These are phyloP conservation scores for Rhabdophis nuchalis DNA, from an alignment of 2,797 vertebrate genomes.

Conservation along the genomic window DNA sequence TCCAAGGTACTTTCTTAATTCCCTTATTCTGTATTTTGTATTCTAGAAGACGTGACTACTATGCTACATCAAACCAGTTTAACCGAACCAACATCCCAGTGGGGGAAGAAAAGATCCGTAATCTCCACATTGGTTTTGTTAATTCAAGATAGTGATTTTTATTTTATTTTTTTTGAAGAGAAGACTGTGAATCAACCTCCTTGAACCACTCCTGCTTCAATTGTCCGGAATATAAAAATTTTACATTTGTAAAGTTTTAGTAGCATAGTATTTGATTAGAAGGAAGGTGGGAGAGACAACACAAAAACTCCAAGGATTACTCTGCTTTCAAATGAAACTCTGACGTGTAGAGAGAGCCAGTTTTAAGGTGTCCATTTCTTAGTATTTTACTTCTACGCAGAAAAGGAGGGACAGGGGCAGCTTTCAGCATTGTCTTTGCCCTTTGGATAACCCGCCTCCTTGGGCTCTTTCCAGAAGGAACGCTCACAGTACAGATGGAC, in stretches of 20 bases:
- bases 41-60: background rate
- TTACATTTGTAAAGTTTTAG: background rate
- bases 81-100: background rate
- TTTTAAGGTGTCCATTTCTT: background rate
- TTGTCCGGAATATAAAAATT: background rate
- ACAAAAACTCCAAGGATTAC: background rate
- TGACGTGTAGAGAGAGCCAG: background rate
- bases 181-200: background rate
- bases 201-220: slow-evolving; percentile 16
- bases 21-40: background rate
- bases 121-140: background rate
- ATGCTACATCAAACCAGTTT: background rate
- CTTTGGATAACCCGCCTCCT: background rate
- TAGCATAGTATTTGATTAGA: background rate
- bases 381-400: background rate
- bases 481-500: slow-evolving; percentile 4
- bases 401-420: background rate
- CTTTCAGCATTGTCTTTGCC: background rate
- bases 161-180: too few species aligned
- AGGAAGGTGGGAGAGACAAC: background rate
- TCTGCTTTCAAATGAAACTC: background rate
- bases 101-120: background rate
- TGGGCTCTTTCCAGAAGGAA: background rate
- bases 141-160: background rate
- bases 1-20: too few species aligned